These are phyloP conservation scores for Palaemon carinicauda DNA, from an alignment of 1,140 invertebrate genomes.

Conservation along the genomic window DNA sequence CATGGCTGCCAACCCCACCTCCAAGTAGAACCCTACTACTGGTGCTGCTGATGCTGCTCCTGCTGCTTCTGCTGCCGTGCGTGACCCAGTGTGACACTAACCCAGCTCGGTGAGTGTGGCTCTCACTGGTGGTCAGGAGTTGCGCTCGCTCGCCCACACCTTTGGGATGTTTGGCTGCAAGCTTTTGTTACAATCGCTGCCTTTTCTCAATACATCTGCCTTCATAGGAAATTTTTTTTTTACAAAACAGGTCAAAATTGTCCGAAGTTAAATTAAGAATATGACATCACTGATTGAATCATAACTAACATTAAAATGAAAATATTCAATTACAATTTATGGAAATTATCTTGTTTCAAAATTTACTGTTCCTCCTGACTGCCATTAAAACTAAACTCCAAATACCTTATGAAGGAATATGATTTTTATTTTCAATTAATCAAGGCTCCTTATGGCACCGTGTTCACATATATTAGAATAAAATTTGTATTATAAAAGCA, in stretches of 20 bases:
- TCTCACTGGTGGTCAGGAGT: conserved; percentile 49
- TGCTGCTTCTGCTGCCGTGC: conserved; percentile 38
- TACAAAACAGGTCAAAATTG: not conserved
- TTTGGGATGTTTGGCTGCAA: too few relatives aligned
- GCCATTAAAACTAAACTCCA: conserved; percentile 19
- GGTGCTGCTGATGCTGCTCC: conserved; percentile 46
- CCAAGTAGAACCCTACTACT: conserved; percentile 53
- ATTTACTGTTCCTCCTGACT: conserved; percentile 44
- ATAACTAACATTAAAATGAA: not conserved
- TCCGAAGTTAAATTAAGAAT: too few relatives aligned
- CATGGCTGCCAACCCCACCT: conserved; percentile 55
- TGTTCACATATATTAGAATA: not conserved
- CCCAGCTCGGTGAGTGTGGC: conserved; percentile 55
- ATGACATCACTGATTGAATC: too few relatives aligned
- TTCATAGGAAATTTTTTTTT: not conserved
- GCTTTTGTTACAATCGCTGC: not conserved
- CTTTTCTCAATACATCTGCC: conserved; percentile 11
- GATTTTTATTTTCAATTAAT: conserved; percentile 16
- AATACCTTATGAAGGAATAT: conserved; percentile 42
- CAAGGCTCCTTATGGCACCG: not conserved
- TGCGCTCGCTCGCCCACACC: not conserved
- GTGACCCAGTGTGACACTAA: conserved; percentile 57
- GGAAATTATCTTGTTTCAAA: not conserved
- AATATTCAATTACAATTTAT: not conserved
- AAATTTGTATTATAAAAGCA: not conserved